Conservation (phyloP, 1,140 invertebrate genomes). For the Xylocopa sonorina region DNA sequence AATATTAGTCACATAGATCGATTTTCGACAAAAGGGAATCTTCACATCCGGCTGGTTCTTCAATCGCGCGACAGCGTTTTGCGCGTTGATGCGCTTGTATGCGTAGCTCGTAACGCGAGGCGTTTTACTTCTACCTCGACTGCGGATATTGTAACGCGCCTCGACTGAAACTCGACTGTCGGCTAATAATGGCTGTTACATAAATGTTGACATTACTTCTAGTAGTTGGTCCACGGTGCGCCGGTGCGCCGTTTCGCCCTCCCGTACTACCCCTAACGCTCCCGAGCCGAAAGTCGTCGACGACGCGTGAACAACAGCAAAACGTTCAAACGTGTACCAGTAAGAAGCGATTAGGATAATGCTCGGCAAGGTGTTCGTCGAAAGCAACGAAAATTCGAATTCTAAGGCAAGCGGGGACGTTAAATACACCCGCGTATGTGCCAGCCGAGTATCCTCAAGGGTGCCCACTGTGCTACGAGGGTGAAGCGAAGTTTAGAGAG, state of each 20-base stretch:
- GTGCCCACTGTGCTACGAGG: too few species aligned
- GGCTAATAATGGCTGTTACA: conserved; percentile 56
- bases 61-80: not conserved
- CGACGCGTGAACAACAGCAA: not conserved
- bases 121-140: conserved; percentile 33
- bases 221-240: conserved; percentile 33
- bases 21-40: too few species aligned
- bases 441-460: not conserved
- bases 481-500: conserved; percentile 6
- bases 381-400: not conserved
- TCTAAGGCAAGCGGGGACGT: not conserved
- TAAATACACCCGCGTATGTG: not conserved
- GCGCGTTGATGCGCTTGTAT: not conserved
- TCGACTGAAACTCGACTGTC: conserved; percentile 46
- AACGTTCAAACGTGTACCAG: not conserved
- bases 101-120: conserved; percentile 22
- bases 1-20: too few species aligned
- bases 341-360: not conserved
- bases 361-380: not conserved
- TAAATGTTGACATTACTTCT: conserved; percentile 52
- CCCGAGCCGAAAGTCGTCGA: not conserved
- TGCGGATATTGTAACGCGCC: conserved; percentile 37
- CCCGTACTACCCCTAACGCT: not conserved
- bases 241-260: not conserved
- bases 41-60: too few species aligned